Evolutionary conservation across 1,140 invertebrate genomes (phyloP).

Genomic region (Anastatus disparis): DNA sequence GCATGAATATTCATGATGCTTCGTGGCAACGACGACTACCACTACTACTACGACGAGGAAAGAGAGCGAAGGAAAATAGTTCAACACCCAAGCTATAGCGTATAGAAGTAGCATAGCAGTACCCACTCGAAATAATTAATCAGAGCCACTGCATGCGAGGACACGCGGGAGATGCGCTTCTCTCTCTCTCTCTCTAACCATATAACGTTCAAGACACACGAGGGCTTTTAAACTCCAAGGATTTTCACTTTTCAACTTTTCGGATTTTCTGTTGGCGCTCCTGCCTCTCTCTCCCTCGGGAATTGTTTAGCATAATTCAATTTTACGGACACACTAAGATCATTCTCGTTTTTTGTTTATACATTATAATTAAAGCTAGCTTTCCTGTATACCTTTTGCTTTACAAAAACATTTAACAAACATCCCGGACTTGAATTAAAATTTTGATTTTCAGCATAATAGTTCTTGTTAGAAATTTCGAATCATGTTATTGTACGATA

Average conservation of each 20-base stretch:
- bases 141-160: constrained; percentile 47
- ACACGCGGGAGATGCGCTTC: constrained; percentile 44
- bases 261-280: constrained; percentile 10
- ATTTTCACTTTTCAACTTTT: constrained; percentile 29
- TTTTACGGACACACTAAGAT: too few relatives aligned
- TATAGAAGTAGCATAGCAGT: not conserved
- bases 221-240: not conserved
- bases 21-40: too few relatives aligned
- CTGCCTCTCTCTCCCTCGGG: not conserved
- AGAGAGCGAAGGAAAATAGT: constrained; percentile 9
- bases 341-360: too few relatives aligned
- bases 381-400: too few relatives aligned
- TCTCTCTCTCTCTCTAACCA: constrained; percentile 44
- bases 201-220: constrained; percentile 32
- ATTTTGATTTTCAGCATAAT: too few relatives aligned
- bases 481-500: too few relatives aligned
- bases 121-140: constrained; percentile 58
- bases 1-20: constrained; percentile 57
- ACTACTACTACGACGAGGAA: constrained; percentile 21
- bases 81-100: too few relatives aligned
- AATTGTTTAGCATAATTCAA: not conserved
- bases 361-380: too few relatives aligned
- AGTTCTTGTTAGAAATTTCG: too few relatives aligned
- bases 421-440: too few relatives aligned
- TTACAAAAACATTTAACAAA: too few relatives aligned